Percentiles rank a stretch among this genome's conserved stretches.
These are phyloP conservation scores for Pseudococcus viburni DNA, from an alignment of 2,888 invertebrate species.

Conservation along the genomic window DNA sequence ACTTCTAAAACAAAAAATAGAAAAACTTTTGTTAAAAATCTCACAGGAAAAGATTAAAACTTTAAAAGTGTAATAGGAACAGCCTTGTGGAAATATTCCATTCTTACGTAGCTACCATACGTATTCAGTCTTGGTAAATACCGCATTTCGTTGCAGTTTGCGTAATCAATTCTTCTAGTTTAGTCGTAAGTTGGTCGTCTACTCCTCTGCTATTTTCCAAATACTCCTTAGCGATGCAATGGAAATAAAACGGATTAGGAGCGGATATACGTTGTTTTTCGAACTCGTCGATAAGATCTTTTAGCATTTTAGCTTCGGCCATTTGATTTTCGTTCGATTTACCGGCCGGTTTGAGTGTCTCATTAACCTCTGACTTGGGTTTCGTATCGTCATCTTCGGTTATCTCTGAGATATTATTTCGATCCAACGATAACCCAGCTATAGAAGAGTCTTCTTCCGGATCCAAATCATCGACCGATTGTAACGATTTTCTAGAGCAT, in stretches of 20 bases:
- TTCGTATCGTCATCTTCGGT: neutral
- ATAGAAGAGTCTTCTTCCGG: neutral
- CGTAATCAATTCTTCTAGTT: conserved; percentile 14
- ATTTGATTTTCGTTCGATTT: neutral
- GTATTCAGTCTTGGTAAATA: conserved; percentile 50
- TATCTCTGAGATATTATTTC: neutral
- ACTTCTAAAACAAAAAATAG: conserved; percentile 27
- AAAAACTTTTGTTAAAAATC: conserved; percentile 36
- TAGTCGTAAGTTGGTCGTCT: neutral
- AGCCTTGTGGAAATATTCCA: neutral
- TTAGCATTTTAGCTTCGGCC: conserved; percentile 15
- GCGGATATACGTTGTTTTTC: conserved; percentile 57
- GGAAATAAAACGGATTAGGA: conserved; percentile 59
- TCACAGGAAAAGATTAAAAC: conserved; percentile 22
- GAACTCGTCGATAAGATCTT: conserved; percentile 46
- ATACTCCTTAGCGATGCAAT: conserved; percentile 23
- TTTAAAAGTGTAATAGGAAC: conserved; percentile 48
- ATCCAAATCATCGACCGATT: neutral
- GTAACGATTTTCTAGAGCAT: neutral
- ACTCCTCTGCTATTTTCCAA: conserved; percentile 4
- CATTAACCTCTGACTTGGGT: neutral
- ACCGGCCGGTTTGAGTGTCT: no score
- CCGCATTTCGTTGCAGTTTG: neutral
- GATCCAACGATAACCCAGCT: neutral
- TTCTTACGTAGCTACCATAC: neutral